These are phyloP conservation scores for Cloeon dipterum DNA, from an alignment of 2,888 invertebrate genomes.

Conservation along the genomic window DNA sequence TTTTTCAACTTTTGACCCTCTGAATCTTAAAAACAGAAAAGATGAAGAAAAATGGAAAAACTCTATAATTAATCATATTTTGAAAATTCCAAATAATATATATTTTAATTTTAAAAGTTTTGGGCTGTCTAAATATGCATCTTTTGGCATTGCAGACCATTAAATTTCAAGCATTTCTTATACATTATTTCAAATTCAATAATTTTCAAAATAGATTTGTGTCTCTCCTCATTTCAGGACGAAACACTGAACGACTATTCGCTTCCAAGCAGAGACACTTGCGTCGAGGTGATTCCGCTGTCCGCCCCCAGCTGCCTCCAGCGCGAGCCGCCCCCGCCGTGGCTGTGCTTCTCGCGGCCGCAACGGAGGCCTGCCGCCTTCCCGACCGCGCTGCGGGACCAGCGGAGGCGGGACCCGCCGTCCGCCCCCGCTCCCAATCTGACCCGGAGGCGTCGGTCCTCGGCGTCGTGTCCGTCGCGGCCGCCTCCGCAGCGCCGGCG, in stretches of 20 bases:
- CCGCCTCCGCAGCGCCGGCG: slow-evolving; percentile 6
- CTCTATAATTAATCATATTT: no score
- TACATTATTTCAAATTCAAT: no score
- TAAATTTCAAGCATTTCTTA: no score
- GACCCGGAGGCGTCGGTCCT: slow-evolving; percentile 8
- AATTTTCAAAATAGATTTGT: no score
- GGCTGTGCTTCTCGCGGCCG: slow-evolving; percentile 9
- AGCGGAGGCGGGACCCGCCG: neutral
- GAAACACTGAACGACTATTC: neutral
- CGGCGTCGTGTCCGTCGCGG: slow-evolving; percentile 15
- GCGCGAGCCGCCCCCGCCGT: slow-evolving; percentile 9
- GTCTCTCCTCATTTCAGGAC: no score
- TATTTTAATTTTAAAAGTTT: no score
- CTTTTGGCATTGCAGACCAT: no score
- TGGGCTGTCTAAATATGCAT: no score
- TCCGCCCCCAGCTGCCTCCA: slow-evolving; percentile 30
- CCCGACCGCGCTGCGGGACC: slow-evolving; percentile 1
- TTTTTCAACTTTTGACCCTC: no score
- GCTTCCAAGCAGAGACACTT: slow-evolving; percentile 1
- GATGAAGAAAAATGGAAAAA: no score
- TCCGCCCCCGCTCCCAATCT: neutral
- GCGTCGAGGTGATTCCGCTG: slow-evolving; percentile 36
- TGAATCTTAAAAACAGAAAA: no score
- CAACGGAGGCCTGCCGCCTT: slow-evolving; percentile 16
- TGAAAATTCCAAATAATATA: no score